phyloP scores from a whole-genome alignment of 2,888 invertebrate genomes.

The Sturmia bella region DNA sequence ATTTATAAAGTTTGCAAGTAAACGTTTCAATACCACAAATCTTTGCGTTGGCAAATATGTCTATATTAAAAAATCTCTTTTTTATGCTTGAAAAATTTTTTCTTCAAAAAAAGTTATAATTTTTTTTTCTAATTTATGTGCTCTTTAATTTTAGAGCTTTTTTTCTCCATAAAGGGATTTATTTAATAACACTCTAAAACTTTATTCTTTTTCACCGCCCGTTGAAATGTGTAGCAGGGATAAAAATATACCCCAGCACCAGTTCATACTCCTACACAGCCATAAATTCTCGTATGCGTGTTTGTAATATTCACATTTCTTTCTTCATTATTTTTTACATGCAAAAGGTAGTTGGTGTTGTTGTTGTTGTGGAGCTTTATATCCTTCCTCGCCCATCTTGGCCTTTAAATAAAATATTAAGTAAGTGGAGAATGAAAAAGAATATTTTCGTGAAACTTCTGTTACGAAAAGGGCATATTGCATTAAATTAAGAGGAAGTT shows the following conservation, averaged over 20 bases:
- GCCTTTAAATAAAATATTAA: not conserved
- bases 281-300: conserved; percentile 45
- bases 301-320: conserved; percentile 7
- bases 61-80: too few species aligned
- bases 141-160: not conserved
- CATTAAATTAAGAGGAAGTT: not conserved
- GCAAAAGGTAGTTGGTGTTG: conserved; percentile 36
- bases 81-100: too few species aligned
- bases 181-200: not conserved
- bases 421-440: not conserved
- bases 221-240: conserved; percentile 10
- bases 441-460: conserved; percentile 37
- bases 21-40: too few species aligned
- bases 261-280: not conserved
- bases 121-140: not conserved
- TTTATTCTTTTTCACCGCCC: not conserved
- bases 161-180: conserved; percentile 38
- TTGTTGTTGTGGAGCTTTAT: not conserved
- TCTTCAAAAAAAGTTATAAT: not conserved
- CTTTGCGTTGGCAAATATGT: too few species aligned
- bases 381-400: not conserved
- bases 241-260: not conserved
- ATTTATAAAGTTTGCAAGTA: too few species aligned
- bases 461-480: conserved; percentile 23
- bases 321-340: conserved; percentile 30